Evolutionary conservation across 2,113 vertebrate species (phyloP).

Genomic region (Tamias sibiricus): DNA sequence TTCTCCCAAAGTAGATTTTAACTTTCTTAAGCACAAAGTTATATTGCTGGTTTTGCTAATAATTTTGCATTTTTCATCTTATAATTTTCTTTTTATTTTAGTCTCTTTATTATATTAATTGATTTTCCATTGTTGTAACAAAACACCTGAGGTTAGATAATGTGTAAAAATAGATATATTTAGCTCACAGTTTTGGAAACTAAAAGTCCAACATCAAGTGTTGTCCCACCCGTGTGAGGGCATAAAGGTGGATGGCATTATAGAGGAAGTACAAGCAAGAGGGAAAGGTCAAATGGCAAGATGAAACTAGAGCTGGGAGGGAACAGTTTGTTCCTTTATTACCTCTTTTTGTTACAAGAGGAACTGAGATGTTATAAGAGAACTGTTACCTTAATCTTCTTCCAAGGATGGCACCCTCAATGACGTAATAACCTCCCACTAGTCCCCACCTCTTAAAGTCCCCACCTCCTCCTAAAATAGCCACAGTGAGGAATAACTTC

Average conservation of each 20-base stretch:
- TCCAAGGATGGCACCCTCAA: background rate
- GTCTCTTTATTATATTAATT: background rate
- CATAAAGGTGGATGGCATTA: too few species aligned
- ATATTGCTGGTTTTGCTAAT: background rate
- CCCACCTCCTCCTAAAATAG: background rate
- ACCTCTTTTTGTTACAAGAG: background rate
- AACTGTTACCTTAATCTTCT: background rate
- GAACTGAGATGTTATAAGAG: too few species aligned
- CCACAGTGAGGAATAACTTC: background rate
- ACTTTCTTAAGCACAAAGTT: background rate
- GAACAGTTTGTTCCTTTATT: background rate
- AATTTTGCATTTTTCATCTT: background rate
- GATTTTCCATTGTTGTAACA: too few species aligned
- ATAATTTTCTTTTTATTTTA: slow-evolving; percentile 12
- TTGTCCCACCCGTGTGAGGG: background rate
- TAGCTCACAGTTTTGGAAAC: background rate
- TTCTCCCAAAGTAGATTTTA: background rate
- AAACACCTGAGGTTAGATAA: background rate
- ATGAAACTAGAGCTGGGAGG: background rate
- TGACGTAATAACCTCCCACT: background rate
- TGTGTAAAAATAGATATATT: background rate
- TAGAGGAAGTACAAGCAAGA: background rate
- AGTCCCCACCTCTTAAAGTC: background rate
- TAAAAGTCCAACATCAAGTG: background rate
- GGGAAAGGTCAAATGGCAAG: too few species aligned